phyloP scores from a whole-genome alignment of 2,888 invertebrate genomes.

The Drosophila glabriapex region DNA sequence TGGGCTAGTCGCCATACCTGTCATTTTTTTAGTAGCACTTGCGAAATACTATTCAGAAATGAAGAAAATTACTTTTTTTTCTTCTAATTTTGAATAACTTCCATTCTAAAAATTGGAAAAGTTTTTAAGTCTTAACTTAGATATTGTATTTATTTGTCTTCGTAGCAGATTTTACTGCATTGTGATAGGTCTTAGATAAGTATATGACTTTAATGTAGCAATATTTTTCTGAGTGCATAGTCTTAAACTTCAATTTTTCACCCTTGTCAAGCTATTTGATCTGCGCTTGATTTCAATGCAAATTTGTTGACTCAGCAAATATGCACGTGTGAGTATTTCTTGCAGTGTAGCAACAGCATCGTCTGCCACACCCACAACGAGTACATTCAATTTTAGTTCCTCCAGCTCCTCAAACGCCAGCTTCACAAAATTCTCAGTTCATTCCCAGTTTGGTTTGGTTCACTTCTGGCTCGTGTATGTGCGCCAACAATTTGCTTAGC shows the following conservation, averaged over 20 bases:
- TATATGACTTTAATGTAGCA: no score
- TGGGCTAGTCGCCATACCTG: no score
- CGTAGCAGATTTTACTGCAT: background rate
- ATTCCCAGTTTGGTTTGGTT: slow-evolving; percentile 21
- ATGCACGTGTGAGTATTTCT: slow-evolving; percentile 36
- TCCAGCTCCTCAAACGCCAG: no score
- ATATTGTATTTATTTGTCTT: background rate
- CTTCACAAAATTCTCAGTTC: slow-evolving; percentile 29
- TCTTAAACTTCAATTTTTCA: no score
- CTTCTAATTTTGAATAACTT: background rate
- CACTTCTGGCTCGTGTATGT: slow-evolving; percentile 21
- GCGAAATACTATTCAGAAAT: background rate
- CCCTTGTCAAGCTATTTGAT: background rate
- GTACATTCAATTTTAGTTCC: slow-evolving; percentile 3
- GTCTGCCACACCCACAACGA: slow-evolving; percentile 23
- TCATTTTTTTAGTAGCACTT: background rate
- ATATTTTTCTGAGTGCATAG: background rate
- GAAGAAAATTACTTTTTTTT: background rate
- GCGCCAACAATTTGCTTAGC: slow-evolving; percentile 72
- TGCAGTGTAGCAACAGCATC: slow-evolving; percentile 12
- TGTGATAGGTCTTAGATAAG: background rate
- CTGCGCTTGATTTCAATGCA: slow-evolving; percentile 51
- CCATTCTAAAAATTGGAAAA: no score
- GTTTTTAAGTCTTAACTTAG: background rate
- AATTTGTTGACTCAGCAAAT: slow-evolving; percentile 72